Percentiles rank a stretch among this genome's conserved stretches.
Conservation (phyloP, 2,888 invertebrate genomes). For the Gortyna flavago region DNA sequence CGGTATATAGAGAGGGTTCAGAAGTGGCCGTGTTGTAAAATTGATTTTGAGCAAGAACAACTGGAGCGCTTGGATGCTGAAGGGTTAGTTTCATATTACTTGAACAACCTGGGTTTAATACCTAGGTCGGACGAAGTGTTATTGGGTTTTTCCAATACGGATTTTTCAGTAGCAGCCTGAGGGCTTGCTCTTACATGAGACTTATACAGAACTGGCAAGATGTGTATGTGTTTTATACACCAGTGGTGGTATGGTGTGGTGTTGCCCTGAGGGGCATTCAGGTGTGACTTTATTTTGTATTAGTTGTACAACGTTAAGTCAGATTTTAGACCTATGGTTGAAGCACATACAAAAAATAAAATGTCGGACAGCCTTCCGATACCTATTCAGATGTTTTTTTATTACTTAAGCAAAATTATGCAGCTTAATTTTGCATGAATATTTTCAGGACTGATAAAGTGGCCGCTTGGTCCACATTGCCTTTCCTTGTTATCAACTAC, state of each 20-base stretch:
- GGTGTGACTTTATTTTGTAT: neutral
- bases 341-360: neutral
- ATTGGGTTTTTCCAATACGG: neutral
- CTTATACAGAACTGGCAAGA: neutral
- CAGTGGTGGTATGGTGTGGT: too few relatives aligned
- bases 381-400: neutral
- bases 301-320: neutral
- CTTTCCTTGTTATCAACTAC: neutral
- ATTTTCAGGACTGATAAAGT: neutral
- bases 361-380: neutral
- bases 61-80: constrained; percentile 74
- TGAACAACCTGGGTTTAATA: neutral
- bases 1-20: constrained; percentile 78
- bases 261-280: neutral
- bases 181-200: too few relatives aligned
- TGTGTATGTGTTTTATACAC: neutral
- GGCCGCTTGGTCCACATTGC: too few relatives aligned
- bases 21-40: constrained; percentile 87
- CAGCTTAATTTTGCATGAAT: neutral
- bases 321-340: neutral
- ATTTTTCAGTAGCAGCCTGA: neutral
- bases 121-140: neutral
- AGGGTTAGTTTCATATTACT: constrained; percentile 67
- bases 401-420: neutral
- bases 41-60: constrained; percentile 76